A percentile compares a stretch with the other conserved stretches of the same genome.
Conservation (phyloP, 1,140 invertebrate genomes). For the Fopius arisanus region DNA sequence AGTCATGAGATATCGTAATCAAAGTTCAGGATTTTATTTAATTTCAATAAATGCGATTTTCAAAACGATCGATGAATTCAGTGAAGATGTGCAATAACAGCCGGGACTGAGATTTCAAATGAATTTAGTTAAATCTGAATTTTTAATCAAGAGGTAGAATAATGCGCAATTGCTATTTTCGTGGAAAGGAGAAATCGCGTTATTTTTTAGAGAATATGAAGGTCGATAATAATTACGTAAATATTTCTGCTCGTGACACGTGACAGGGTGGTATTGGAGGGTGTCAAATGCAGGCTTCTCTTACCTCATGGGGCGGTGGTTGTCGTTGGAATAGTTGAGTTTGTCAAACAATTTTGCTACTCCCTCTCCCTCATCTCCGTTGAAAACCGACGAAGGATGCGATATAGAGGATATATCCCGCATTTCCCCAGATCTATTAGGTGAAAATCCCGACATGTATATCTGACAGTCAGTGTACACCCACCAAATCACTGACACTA, state of each 20-base stretch:
- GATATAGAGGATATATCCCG: neutral
- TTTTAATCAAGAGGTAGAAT: no score
- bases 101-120: no score
- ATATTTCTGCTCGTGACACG: neutral
- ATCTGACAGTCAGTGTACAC: neutral
- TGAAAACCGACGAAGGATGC: neutral
- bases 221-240: neutral
- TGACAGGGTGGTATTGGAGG: neutral
- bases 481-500: neutral
- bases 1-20: no score
- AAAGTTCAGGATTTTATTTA: no score
- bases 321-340: neutral
- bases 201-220: neutral
- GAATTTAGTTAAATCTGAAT: no score
- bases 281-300: constrained; percentile 9
- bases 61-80: no score
- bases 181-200: constrained; percentile 23
- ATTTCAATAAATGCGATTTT: no score
- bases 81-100: no score
- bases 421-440: neutral
- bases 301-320: neutral
- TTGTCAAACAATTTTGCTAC: constrained; percentile 18
- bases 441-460: neutral
- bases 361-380: neutral
- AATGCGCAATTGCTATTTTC: no score